phyloP scores from a whole-genome alignment of 2,113 vertebrate species.

The Salvator merianae region DNA sequence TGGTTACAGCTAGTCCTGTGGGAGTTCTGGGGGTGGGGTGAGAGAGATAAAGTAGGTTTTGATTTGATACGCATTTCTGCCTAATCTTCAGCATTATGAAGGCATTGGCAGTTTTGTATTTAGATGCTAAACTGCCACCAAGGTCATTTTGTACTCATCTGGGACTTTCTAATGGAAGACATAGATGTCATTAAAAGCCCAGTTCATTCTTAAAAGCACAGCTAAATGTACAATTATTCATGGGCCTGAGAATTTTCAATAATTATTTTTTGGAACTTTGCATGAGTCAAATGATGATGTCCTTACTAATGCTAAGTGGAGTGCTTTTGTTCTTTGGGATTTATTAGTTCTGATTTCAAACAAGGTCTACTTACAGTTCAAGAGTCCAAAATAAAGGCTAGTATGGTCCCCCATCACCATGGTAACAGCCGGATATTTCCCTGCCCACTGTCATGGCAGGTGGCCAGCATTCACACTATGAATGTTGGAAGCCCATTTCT shows the following conservation, averaged over 20 bases:
- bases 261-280: background rate
- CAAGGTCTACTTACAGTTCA: background rate
- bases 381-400: background rate
- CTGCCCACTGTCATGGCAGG: too few species aligned
- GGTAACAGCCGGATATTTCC: too few species aligned
- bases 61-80: constrained; percentile 19
- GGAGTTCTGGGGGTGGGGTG: background rate
- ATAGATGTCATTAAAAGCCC: constrained; percentile 13
- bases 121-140: constrained; percentile 14
- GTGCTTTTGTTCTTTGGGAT: background rate
- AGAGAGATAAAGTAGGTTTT: background rate
- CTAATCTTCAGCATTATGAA: constrained; percentile 12
- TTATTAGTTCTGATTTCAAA: background rate
- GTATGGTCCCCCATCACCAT: too few species aligned
- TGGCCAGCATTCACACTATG: too few species aligned
- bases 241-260: background rate
- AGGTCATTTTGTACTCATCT: constrained; percentile 9
- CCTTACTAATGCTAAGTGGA: background rate
- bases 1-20: background rate
- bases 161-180: constrained; percentile 21
- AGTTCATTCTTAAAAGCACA: constrained; percentile 12
- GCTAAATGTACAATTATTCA: background rate
- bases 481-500: too few species aligned
- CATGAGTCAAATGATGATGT: background rate
- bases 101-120: constrained; percentile 8